Percentiles rank a stretch among this genome's conserved stretches.
Evolutionary conservation across 1,140 invertebrate genomes (phyloP).

Genomic region (Paralvinella palmiformis): DNA sequence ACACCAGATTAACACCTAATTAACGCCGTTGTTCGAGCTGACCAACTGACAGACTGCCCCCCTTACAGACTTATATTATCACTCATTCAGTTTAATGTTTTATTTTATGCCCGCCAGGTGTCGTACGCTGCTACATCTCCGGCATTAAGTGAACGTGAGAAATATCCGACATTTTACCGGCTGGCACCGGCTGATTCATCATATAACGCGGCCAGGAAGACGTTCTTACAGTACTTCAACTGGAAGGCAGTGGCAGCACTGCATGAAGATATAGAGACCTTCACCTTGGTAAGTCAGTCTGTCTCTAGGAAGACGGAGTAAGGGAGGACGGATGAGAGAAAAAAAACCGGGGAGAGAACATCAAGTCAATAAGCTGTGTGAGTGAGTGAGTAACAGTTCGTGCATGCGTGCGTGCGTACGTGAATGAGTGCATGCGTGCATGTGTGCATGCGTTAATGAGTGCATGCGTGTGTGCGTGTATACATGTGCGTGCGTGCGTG

Average conservation of each 20-base stretch:
- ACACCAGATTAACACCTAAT: too few species aligned
- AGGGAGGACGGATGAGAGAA: not conserved
- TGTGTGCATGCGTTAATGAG: not conserved
- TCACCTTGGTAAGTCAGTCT: slow-evolving; percentile 62
- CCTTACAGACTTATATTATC: too few species aligned
- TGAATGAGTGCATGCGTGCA: not conserved
- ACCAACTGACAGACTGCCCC: too few species aligned
- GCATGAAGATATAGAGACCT: slow-evolving; percentile 77
- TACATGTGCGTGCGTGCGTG: too few species aligned
- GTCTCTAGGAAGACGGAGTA: not conserved
- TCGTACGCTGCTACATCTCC: slow-evolving; percentile 81
- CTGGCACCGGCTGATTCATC: slow-evolving; percentile 80
- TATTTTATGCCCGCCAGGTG: too few species aligned
- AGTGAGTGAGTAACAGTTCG: not conserved
- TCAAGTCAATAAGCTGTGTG: not conserved
- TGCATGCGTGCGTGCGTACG: not conserved
- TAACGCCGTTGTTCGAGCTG: too few species aligned
- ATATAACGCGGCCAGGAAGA: slow-evolving; percentile 74
- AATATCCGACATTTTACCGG: slow-evolving; percentile 80
- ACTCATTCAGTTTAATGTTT: too few species aligned
- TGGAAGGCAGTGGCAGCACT: slow-evolving; percentile 83
- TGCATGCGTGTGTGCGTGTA: not conserved
- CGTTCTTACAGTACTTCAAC: slow-evolving; percentile 72
- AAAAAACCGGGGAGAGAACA: not conserved
- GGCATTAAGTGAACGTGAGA: slow-evolving; percentile 72